Conservation (phyloP, 2,888 invertebrate genomes). For the Helobdella robusta region DNA sequence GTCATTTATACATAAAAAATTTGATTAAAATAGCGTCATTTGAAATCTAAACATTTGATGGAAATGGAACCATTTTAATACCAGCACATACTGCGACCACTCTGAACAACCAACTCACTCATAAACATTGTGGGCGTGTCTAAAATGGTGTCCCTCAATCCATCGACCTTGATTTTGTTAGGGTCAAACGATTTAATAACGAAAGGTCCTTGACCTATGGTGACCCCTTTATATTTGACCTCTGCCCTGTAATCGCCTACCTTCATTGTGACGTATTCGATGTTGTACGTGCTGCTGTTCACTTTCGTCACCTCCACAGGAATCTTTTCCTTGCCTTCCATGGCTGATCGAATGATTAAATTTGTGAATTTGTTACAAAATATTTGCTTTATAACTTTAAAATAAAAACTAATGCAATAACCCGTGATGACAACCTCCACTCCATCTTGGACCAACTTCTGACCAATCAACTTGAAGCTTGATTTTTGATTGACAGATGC, state of each 20-base stretch:
- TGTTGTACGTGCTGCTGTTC: neutral
- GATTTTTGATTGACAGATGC: constrained; percentile 51
- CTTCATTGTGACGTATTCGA: constrained; percentile 4
- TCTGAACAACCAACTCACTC: neutral
- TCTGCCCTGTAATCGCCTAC: constrained; percentile 38
- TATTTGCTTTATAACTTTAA: neutral
- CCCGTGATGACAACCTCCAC: neutral
- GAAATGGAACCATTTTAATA: no score
- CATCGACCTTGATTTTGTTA: constrained; percentile 82
- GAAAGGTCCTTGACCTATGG: constrained; percentile 48
- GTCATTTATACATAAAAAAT: no score
- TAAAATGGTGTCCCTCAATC: constrained; percentile 72
- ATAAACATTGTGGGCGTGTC: constrained; percentile 51
- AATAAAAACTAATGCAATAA: neutral
- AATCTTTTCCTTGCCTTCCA: neutral
- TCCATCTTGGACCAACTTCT: neutral
- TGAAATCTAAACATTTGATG: no score
- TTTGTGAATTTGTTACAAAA: neutral
- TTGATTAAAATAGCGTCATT: no score
- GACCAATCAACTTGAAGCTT: constrained; percentile 46
- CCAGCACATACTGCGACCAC: no score
- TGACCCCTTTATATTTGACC: constrained; percentile 38
- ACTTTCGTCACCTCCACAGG: neutral
- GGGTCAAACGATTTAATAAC: constrained; percentile 62
- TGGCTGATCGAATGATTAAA: constrained; percentile 6